These are phyloP conservation scores for Hydrocynus forskahlii DNA, from an alignment of 2,797 vertebrate genomes.

Conservation along the genomic window DNA sequence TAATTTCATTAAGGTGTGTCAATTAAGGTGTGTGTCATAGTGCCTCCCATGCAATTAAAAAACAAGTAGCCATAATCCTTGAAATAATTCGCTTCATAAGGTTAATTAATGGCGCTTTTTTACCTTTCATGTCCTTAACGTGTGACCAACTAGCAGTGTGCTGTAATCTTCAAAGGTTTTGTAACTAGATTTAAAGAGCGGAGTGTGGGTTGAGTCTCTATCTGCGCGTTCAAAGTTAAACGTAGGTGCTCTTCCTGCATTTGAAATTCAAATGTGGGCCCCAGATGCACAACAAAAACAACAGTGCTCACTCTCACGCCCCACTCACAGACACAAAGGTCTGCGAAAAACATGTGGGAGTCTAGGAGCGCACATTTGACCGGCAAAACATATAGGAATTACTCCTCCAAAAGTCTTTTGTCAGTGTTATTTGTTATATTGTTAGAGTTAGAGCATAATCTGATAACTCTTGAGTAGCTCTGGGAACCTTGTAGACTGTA, in stretches of 20 bases:
- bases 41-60: slow-evolving; percentile 6
- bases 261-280: slow-evolving; percentile 69
- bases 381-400: slow-evolving; percentile 63
- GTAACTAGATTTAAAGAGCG: slow-evolving; percentile 57
- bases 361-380: slow-evolving; percentile 71
- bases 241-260: slow-evolving; percentile 64
- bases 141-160: slow-evolving; percentile 25
- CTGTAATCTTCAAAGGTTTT: slow-evolving; percentile 39
- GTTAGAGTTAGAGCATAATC: slow-evolving; percentile 16
- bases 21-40: slow-evolving; percentile 12
- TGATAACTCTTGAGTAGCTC: slow-evolving; percentile 11
- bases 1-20: slow-evolving; percentile 30
- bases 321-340: slow-evolving; percentile 58
- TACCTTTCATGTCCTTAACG: slow-evolving; percentile 15
- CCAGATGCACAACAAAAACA: slow-evolving; percentile 68
- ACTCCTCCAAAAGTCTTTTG: slow-evolving; percentile 36
- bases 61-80: background rate
- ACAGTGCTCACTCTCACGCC: slow-evolving; percentile 57
- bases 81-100: slow-evolving; percentile 4
- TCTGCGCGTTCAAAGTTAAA: slow-evolving; percentile 63
- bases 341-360: slow-evolving; percentile 79
- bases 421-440: background rate
- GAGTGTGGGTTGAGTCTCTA: slow-evolving; percentile 59
- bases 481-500: slow-evolving; percentile 7
- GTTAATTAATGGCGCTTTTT: slow-evolving; percentile 7